These are phyloP conservation scores for Geotrypetes seraphini DNA, from an alignment of 2,797 vertebrate species.

Conservation along the genomic window DNA sequence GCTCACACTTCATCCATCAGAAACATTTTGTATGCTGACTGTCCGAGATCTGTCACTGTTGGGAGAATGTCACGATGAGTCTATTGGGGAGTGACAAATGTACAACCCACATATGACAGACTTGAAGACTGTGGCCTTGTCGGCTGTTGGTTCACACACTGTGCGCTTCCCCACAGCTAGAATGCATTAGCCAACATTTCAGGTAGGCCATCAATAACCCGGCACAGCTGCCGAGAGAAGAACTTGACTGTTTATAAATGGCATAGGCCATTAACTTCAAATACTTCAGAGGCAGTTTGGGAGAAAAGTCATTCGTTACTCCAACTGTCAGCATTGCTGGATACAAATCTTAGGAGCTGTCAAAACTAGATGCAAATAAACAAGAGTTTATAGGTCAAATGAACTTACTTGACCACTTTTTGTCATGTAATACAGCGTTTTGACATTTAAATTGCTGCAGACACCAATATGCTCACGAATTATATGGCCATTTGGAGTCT, in stretches of 20 bases:
- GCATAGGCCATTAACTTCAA: slow-evolving; percentile 55
- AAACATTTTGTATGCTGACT: too few relatives aligned
- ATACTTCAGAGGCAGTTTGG: slow-evolving; percentile 49
- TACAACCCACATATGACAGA: too few relatives aligned
- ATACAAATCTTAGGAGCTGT: slow-evolving; percentile 34
- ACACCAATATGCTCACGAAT: not conserved
- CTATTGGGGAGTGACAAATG: too few relatives aligned
- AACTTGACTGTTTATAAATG: slow-evolving; percentile 71
- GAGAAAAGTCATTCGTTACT: slow-evolving; percentile 48
- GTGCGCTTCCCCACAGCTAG: too few relatives aligned
- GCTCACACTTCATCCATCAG: too few relatives aligned
- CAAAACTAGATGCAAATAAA: slow-evolving; percentile 26
- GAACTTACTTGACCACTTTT: slow-evolving; percentile 25
- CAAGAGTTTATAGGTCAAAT: slow-evolving; percentile 36
- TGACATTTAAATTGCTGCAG: slow-evolving; percentile 4
- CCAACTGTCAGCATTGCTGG: slow-evolving; percentile 21
- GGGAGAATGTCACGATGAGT: too few relatives aligned
- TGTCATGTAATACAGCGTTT: slow-evolving; percentile 7
- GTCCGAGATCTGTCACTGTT: too few relatives aligned
- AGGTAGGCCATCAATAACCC: slow-evolving; percentile 87
- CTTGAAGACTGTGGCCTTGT: slow-evolving; percentile 24
- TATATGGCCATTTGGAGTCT: not conserved
- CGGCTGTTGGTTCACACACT: slow-evolving; percentile 41
- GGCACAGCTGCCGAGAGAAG: slow-evolving; percentile 75
- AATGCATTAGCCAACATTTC: slow-evolving; percentile 71